A percentile compares a stretch with the other conserved stretches of the same genome.
Conservation (phyloP, 2,888 invertebrate genomes). For the Archaeoteleia sp. region DNA sequence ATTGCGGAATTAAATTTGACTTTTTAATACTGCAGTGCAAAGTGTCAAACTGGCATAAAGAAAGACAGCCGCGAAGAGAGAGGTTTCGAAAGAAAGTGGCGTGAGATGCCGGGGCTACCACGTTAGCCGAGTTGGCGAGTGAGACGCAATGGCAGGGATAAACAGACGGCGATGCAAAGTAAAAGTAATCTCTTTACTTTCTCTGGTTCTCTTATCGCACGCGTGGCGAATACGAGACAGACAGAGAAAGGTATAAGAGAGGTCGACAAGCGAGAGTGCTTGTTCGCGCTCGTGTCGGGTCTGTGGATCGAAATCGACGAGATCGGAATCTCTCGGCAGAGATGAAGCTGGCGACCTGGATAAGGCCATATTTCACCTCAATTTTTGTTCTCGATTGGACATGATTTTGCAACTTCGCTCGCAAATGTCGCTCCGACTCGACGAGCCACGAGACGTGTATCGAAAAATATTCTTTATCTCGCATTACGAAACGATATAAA, state of each 20-base stretch:
- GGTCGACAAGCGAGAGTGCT: constrained; percentile 65
- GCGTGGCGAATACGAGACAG: constrained; percentile 12
- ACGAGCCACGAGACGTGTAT: no score
- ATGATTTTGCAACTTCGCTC: constrained; percentile 12
- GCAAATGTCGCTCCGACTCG: neutral
- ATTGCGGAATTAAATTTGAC: no score
- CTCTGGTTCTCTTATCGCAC: constrained; percentile 51
- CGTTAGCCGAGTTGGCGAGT: constrained; percentile 24
- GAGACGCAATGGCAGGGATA: constrained; percentile 20
- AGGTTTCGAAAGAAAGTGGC: constrained; percentile 47
- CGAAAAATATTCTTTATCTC: no score
- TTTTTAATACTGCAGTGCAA: no score
- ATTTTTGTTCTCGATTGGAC: constrained; percentile 31
- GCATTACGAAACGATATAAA: no score
- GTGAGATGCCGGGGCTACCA: constrained; percentile 21
- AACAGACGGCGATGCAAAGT: constrained; percentile 36
- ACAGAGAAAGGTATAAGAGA: constrained; percentile 23
- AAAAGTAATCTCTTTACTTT: constrained; percentile 63
- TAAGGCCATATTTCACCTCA: constrained; percentile 41
- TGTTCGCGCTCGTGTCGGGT: constrained; percentile 20
- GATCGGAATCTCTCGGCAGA: constrained; percentile 35
- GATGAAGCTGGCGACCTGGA: constrained; percentile 48
- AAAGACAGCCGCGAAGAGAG: constrained; percentile 12
- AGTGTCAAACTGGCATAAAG: no score
- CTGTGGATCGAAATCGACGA: constrained; percentile 44